Base-by-base conservation (phyloP, 1,140 invertebrate genomes). In the Meloidogyne exigua region DNA sequence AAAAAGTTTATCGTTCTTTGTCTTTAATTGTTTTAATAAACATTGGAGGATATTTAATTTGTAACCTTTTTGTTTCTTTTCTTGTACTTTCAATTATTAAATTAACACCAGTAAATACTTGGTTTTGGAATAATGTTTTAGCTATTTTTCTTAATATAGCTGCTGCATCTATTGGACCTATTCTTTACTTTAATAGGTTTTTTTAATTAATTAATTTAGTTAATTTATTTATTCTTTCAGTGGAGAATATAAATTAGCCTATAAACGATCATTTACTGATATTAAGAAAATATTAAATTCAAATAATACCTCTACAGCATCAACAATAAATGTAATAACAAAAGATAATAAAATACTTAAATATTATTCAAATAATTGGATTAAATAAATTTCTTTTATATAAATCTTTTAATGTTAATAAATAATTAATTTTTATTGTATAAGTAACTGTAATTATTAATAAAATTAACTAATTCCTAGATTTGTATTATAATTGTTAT, bases 81-180 rank as follows among this genome's bases (percentile, higher is more conserved):
- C 66, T 67, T 28, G 10, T 67, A 28, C 9, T 28, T 25, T 67
- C 26, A 7, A 67, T 28, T 18, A 18, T 67, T 67, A 25, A 67
- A 32, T 67, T 67, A 67, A 32, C 36, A 32, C 26, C 26, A n/a
- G 4, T 67, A 67, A 25, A 18, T 25, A 15, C 26, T 21, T 67
- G 66, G 36, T 0, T 28, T 9, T n/a, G 21, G 18, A 28, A n/a
- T 67, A 32, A 67, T 67, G 5, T 32, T 67, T 26, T n/a, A 26
- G 66, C 23, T 26, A 67, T 39, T 67, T 67, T 39, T 67, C 66
- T 67, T 25, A 32, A 67, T 67, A 67, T 67, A 21, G 26, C 36
- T 67, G 26, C 66, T 67, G 26, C 26, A 5, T 67, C 36, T 21
- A 32, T 39, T 18, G 66, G 26, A 10, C 26, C 36, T 67, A 67